Evolutionary conservation across 2,113 vertebrate species (phyloP).

Genomic region (Chionomys nivalis): DNA sequence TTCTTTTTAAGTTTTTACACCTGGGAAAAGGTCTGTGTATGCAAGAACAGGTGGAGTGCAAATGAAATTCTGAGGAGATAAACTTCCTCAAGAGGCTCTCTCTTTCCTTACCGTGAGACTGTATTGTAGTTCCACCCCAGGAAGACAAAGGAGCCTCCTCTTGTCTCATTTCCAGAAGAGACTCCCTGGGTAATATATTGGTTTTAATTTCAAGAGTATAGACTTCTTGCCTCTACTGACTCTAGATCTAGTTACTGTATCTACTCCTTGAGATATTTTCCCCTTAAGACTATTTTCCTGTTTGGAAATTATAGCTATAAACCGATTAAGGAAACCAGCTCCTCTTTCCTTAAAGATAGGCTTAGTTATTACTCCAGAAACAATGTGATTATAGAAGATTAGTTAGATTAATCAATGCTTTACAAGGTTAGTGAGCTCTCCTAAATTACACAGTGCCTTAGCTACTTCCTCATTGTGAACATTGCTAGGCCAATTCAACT

Average conservation of each 20-base stretch:
- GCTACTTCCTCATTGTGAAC: constrained; percentile 68
- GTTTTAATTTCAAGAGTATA: constrained; percentile 81
- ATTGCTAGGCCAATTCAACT: constrained; percentile 57
- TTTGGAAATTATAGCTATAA: constrained; percentile 79
- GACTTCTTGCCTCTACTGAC: constrained; percentile 80
- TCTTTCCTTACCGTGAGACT: not conserved
- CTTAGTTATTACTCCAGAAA: constrained; percentile 80
- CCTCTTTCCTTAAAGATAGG: constrained; percentile 80
- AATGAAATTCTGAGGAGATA: not conserved
- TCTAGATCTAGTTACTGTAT: constrained; percentile 77
- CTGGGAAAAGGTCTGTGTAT: not conserved
- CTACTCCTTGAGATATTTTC: constrained; percentile 78
- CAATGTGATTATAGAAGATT: constrained; percentile 79
- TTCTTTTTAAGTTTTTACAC: not conserved
- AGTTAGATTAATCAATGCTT: constrained; percentile 77
- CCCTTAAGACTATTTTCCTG: constrained; percentile 80
- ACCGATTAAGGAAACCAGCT: constrained; percentile 76
- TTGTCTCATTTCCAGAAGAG: constrained; percentile 62
- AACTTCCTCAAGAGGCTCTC: not conserved
- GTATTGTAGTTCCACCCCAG: not conserved
- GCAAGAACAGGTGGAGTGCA: not conserved
- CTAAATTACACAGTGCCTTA: constrained; percentile 71
- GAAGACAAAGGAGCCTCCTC: constrained; percentile 22
- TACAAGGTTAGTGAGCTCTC: constrained; percentile 72
- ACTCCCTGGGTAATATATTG: constrained; percentile 69